phyloP scores from a whole-genome alignment of 2,888 invertebrate species.

The Epistrophella euchroma region DNA sequence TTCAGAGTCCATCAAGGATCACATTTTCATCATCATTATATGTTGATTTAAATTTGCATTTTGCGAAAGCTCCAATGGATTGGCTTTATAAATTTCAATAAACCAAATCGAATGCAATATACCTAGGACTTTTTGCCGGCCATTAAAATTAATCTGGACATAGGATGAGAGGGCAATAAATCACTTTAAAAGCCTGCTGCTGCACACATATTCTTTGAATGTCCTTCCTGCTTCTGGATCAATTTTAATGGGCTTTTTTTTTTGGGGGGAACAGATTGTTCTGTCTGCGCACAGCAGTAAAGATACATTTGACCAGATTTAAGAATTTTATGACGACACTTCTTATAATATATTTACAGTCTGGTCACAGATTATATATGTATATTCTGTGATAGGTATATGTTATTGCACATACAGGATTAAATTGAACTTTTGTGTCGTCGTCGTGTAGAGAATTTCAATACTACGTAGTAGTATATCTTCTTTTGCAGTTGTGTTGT shows the following conservation, averaged over 20 bases:
- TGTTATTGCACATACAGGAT: background rate
- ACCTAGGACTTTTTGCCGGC: conserved; percentile 26
- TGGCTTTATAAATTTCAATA: conserved; percentile 32
- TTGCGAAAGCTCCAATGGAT: background rate
- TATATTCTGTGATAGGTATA: background rate
- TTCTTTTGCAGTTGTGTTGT: background rate
- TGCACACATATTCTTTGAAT: conserved; percentile 19
- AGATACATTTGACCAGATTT: conserved; percentile 42
- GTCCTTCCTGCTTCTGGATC: background rate
- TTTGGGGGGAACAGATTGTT: background rate
- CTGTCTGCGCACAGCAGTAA: background rate
- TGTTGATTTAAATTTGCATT: conserved; percentile 48
- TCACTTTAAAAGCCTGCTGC: conserved; percentile 36
- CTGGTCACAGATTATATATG: background rate
- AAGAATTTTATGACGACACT: conserved; percentile 51
- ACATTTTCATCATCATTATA: conserved; percentile 21
- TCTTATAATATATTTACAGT: conserved; percentile 9
- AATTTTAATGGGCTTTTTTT: conserved; percentile 40
- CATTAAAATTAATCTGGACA: conserved; percentile 34
- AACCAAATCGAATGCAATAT: conserved; percentile 25
- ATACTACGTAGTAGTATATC: background rate
- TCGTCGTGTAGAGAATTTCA: conserved; percentile 8
- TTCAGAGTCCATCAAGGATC: background rate
- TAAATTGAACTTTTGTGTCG: conserved; percentile 40
- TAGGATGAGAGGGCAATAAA: conserved; percentile 35